phyloP scores from a whole-genome alignment of 2,888 invertebrate genomes.

The Junonia oenone region DNA sequence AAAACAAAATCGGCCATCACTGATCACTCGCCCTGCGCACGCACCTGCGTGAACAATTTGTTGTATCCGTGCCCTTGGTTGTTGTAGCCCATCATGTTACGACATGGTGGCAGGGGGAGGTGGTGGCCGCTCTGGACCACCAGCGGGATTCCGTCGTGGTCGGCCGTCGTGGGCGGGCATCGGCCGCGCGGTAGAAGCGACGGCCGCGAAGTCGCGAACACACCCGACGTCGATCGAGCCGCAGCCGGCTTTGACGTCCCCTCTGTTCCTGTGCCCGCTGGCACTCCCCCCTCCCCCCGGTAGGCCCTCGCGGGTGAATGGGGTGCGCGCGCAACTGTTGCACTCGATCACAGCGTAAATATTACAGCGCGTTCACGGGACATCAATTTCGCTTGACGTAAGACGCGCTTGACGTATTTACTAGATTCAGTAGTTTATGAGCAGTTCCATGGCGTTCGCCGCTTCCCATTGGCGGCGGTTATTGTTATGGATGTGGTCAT shows the following conservation, averaged over 20 bases:
- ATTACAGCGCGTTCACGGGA: conserved; percentile 26
- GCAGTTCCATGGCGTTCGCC: background rate
- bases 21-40: conserved; percentile 29
- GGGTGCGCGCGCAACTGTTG: conserved; percentile 61
- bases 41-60: conserved; percentile 90
- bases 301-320: conserved; percentile 42
- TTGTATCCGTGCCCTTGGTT: conserved; percentile 88
- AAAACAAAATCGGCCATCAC: conserved; percentile 19
- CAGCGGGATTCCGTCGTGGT: conserved; percentile 73
- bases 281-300: conserved; percentile 26
- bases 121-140: conserved; percentile 74
- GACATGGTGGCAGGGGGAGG: conserved; percentile 77
- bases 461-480: background rate
- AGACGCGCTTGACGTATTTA: conserved; percentile 9
- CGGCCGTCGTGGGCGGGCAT: conserved; percentile 64
- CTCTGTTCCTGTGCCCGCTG: conserved; percentile 21
- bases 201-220: conserved; percentile 42
- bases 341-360: conserved; percentile 33
- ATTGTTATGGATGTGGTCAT: background rate
- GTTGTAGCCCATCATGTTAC: conserved; percentile 88
- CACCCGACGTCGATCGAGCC: conserved; percentile 32
- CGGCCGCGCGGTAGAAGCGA: conserved; percentile 46
- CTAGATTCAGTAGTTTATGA: background rate
- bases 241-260: conserved; percentile 29
- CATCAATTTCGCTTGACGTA: conserved; percentile 27